Evolutionary conservation across 1,140 invertebrate species (phyloP), one percentile per base, ranked within the genome.

Genomic region (Leptinotarsa defecta): DNA sequence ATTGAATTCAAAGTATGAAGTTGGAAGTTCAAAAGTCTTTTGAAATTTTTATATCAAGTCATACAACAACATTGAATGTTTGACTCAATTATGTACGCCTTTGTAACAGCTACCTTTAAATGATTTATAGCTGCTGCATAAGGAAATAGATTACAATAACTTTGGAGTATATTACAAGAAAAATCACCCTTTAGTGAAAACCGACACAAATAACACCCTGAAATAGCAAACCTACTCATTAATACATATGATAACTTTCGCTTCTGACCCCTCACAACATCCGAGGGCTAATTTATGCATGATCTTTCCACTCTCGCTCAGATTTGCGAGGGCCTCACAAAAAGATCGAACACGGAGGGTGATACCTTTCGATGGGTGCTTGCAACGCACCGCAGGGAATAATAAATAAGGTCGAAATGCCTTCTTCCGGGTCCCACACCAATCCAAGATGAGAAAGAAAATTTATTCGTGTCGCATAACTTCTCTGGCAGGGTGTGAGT

Each of bases 361-460:
- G 15, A 57, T 57, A 57, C 52, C 52, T 57, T 57, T 57, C 52
- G n/a, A 57, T 57, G 52, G 52, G 52, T 57, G n/a, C n/a, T 15
- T 57, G 52, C n/a, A n/a, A 17, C 52, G 52, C n/a, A 57, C 52
- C 52, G n/a, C 15, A 57, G 52, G 52, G 52, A 57, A 57, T 57
- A 57, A 57, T 57, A 15, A 57, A 57, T 57, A 57, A 57, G 52
- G 52, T 17, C 17, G 52, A 19, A 49, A 77, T 71, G 68, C 68
- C 48, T 71, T 77, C 73, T 77, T 70, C 73, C 68, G 68, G 48
- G 68, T 49, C 27, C 13, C 68, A 22, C 68, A 20, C 24, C 48
- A n/a, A 17, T 70, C 20, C 20, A 70, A 43, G 48, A 70, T 70
- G 68, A 43, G 68, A 49, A 70, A 49, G n/a, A 43, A 20, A 20